Evolutionary conservation across 2,113 vertebrate genomes (phyloP), one percentile per base, ranked within the genome.

Genomic region (Heterotis niloticus): DNA sequence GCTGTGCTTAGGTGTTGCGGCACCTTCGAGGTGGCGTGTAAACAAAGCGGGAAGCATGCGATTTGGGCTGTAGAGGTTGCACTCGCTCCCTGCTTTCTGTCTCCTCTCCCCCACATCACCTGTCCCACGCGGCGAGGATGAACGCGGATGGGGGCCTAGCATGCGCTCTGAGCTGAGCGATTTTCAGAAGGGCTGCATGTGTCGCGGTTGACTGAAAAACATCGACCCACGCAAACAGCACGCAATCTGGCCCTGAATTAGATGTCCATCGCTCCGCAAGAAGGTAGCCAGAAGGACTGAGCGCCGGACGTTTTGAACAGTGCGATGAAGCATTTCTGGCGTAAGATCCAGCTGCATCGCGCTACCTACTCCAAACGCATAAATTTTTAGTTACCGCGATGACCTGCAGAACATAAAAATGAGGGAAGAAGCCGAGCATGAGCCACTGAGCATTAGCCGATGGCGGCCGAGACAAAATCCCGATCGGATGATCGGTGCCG

Each of bases 361-460:
- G 66, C 64, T 44, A 76, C 34, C 7, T 7, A 44, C 75, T 80
- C 18, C 78, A n/a, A 29, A 18, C 75, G 78, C 59, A 52, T 78
- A 74, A 77, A 72, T 64, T 14, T 78, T 56, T 79, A 64, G 65
- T 81, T 66, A 78, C 78, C 56, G 73, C 78, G 16, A 76, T 52
- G 56, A 77, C 52, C 52, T 80, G 78, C 78, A 56, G 66, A 82
- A 66, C 85, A 72, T 10, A 29, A 82, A 74, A 69, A 24, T 75
- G 75, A 88, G 87, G 80, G 75, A 85, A 82, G 84, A 26, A 81
- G 24, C 34, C 20, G 23, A 54, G 70, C 29, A 71, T 44, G 81
- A 65, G 68, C 70, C 90, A 90, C 80, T 81, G 87, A 86, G 87
- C 81, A 81, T 84, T 88, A 85, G 51, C 54, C 71, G 17, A 24